Percentiles rank a stretch among this genome's conserved stretches.
Evolutionary conservation across 2,113 vertebrate genomes (phyloP).

Genomic region (Montifringilla adamsi): DNA sequence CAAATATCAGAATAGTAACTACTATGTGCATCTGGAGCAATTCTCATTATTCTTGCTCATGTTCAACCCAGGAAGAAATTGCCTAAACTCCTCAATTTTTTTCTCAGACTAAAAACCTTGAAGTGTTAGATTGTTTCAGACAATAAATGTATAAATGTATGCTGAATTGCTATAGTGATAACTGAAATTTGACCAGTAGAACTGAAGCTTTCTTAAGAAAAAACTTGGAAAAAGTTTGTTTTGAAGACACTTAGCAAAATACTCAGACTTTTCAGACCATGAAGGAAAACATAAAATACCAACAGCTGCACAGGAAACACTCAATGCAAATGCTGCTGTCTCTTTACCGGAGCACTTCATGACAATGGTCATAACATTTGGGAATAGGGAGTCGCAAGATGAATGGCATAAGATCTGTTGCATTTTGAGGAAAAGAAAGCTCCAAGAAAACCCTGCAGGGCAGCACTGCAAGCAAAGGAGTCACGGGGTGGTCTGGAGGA

Average conservation of each 20-base stretch:
- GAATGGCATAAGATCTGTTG: background rate
- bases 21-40: background rate
- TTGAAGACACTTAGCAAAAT: background rate
- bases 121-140: background rate
- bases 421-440: background rate
- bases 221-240: background rate
- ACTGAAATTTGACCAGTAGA: background rate
- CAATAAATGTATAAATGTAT: background rate
- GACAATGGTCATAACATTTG: too few relatives aligned
- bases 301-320: background rate
- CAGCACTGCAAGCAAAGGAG: background rate
- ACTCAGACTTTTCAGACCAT: background rate
- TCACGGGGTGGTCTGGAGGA: accelerated
- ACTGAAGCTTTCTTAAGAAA: background rate
- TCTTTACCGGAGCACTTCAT: background rate
- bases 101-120: background rate
- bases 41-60: background rate
- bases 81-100: background rate
- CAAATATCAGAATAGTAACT: background rate
- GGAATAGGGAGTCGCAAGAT: background rate
- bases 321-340: background rate
- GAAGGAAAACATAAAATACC: background rate
- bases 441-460: background rate
- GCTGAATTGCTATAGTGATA: background rate
- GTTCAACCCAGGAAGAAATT: background rate